Percentiles rank a stretch among this genome's conserved stretches.
Conservation (phyloP, 2,113 vertebrate species). For the Strigops habroptila region DNA sequence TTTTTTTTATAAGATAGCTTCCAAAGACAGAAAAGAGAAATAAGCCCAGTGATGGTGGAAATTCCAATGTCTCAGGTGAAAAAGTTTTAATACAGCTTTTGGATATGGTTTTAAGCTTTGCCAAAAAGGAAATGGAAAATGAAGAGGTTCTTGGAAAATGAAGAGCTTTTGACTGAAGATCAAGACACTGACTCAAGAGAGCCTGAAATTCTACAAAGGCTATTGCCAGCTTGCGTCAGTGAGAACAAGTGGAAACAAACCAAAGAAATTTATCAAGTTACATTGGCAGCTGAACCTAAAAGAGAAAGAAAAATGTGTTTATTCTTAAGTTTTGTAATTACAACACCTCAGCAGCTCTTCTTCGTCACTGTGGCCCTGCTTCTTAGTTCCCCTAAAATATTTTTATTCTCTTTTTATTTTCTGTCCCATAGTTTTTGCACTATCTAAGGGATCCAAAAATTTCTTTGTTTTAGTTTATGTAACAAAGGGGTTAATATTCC, state of each 20-base stretch:
- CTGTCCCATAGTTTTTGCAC: background rate
- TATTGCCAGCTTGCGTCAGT: slow-evolving; percentile 64
- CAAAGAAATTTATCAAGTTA: slow-evolving; percentile 59
- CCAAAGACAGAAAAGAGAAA: slow-evolving; percentile 6
- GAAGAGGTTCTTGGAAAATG: slow-evolving; percentile 57
- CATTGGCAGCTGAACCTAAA: slow-evolving; percentile 23
- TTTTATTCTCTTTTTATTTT: background rate
- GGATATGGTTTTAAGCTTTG: background rate
- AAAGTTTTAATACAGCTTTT: slow-evolving; percentile 40
- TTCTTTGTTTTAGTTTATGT: background rate
- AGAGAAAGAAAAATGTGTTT: slow-evolving; percentile 35
- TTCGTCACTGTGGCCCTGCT: background rate
- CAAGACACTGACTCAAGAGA: slow-evolving; percentile 53
- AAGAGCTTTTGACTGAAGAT: slow-evolving; percentile 64
- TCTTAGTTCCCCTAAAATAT: background rate
- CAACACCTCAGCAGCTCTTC: background rate
- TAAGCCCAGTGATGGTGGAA: background rate
- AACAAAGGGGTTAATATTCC: slow-evolving; percentile 33
- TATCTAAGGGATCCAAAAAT: background rate
- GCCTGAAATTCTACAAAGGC: slow-evolving; percentile 47
- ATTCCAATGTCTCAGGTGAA: slow-evolving; percentile 42
- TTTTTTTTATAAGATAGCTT: background rate
- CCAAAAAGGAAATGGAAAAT: slow-evolving; percentile 62
- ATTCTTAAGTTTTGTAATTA: slow-evolving; percentile 50
- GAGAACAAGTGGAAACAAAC: slow-evolving; percentile 66